Evolutionary conservation across 2,888 invertebrate species (phyloP).

Genomic region (Tuta absoluta): DNA sequence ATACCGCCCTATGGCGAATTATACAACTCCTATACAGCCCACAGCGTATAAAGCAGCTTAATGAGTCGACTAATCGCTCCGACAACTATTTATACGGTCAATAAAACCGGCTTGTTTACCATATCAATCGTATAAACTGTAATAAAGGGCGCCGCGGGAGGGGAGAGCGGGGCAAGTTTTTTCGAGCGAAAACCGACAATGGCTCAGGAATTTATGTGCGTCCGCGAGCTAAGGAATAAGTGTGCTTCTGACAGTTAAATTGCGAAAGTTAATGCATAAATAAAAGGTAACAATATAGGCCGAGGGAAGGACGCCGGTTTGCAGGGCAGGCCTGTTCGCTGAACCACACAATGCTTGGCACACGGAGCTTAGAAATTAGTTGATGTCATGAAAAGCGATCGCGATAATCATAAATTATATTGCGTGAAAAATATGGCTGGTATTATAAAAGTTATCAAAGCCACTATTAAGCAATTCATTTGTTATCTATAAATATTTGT

Average conservation of each 20-base stretch:
- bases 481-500: too few relatives aligned
- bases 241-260: conserved; percentile 67
- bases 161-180: conserved; percentile 31
- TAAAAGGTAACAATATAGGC: conserved; percentile 72
- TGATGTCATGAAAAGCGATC: not conserved
- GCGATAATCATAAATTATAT: too few relatives aligned
- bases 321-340: not conserved
- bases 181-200: conserved; percentile 44
- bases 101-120: conserved; percentile 51
- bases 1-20: conserved; percentile 40
- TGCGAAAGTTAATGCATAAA: conserved; percentile 77
- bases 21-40: conserved; percentile 40
- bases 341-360: not conserved
- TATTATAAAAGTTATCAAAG: too few relatives aligned
- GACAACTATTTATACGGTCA: conserved; percentile 43
- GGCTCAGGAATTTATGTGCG: conserved; percentile 54
- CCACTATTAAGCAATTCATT: too few relatives aligned
- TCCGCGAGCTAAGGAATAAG: conserved; percentile 41
- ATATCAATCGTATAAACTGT: conserved; percentile 57
- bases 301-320: conserved; percentile 29
- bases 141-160: conserved; percentile 48
- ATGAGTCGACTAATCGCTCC: conserved; percentile 57
- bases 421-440: too few relatives aligned
- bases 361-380: not conserved
- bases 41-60: conserved; percentile 45